Evolutionary conservation across 2,113 vertebrate species (phyloP).

Genomic region (Ceyx margarethae): DNA sequence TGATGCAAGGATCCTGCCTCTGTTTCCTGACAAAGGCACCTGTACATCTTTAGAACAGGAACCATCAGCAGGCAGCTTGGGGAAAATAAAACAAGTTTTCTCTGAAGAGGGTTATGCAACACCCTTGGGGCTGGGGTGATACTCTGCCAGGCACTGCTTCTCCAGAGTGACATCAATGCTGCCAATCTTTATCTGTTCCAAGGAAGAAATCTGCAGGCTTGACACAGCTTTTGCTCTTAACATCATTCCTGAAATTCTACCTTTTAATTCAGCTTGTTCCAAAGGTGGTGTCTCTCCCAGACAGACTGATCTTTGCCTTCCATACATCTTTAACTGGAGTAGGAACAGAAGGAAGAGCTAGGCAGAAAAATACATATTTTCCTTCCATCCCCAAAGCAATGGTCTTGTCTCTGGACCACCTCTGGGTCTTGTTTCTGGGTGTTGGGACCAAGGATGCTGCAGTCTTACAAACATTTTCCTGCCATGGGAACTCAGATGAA

Average conservation of each 20-base stretch:
- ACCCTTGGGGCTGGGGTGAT: neutral
- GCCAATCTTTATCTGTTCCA: neutral
- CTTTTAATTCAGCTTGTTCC: neutral
- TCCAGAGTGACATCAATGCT: neutral
- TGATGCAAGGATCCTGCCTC: neutral
- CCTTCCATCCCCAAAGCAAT: neutral
- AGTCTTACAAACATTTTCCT: neutral
- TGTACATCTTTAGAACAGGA: neutral
- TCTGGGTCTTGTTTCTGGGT: neutral
- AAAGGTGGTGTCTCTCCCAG: neutral
- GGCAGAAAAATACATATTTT: neutral
- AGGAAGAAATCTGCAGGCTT: neutral
- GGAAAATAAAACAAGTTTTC: neutral
- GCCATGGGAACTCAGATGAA: neutral
- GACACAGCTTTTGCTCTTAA: neutral
- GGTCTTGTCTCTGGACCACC: neutral
- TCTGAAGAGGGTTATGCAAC: neutral
- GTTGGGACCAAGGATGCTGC: neutral
- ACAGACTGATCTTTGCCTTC: neutral
- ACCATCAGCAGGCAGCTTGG: neutral
- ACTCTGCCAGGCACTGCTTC: too few relatives aligned
- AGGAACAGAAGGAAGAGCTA: neutral
- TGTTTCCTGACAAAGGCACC: neutral
- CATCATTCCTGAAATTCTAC: neutral
- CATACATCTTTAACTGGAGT: neutral